Conservation (phyloP, 2,888 invertebrate species). For the Nemotelus pantherinus region DNA sequence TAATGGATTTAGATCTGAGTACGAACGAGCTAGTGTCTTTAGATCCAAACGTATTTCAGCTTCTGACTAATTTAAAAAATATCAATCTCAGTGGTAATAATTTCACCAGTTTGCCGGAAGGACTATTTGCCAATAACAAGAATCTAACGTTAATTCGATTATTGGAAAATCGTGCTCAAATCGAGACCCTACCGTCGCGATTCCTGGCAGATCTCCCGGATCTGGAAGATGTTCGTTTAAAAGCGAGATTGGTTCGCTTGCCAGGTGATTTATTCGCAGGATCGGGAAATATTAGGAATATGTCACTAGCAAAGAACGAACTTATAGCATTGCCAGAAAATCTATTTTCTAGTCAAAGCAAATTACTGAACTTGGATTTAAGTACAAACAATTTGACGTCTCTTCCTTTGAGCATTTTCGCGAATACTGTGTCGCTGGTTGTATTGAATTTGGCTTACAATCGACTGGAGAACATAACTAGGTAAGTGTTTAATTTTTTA, state of each 20-base stretch:
- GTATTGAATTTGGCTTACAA: conserved; percentile 74
- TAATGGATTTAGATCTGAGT: conserved; percentile 75
- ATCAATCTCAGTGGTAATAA: conserved; percentile 76
- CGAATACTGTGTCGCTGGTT: conserved; percentile 68
- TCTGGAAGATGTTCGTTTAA: conserved; percentile 69
- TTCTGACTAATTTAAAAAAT: conserved; percentile 70
- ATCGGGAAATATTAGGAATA: conserved; percentile 68
- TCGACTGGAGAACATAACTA: conserved; percentile 68
- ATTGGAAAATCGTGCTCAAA: conserved; percentile 69
- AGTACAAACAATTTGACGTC: conserved; percentile 71
- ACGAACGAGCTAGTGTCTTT: conserved; percentile 72
- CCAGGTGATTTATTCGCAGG: conserved; percentile 73
- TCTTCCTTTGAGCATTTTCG: conserved; percentile 71
- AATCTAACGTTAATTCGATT: conserved; percentile 68
- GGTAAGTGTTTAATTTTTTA: conserved; percentile 63
- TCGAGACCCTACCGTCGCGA: conserved; percentile 69
- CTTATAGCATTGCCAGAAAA: conserved; percentile 69
- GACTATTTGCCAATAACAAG: conserved; percentile 69
- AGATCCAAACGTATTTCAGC: conserved; percentile 70
- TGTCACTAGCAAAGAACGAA: conserved; percentile 72
- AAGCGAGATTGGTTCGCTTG: conserved; percentile 68
- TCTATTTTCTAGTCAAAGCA: conserved; percentile 72
- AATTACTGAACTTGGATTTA: conserved; percentile 72
- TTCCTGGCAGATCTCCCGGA: conserved; percentile 71
- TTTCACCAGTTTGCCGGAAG: conserved; percentile 71